A percentile compares a stretch with the other conserved stretches of the same genome.
These are phyloP conservation scores for Glaucomys volans DNA, from an alignment of 2,113 vertebrate genomes.

Conservation along the genomic window DNA sequence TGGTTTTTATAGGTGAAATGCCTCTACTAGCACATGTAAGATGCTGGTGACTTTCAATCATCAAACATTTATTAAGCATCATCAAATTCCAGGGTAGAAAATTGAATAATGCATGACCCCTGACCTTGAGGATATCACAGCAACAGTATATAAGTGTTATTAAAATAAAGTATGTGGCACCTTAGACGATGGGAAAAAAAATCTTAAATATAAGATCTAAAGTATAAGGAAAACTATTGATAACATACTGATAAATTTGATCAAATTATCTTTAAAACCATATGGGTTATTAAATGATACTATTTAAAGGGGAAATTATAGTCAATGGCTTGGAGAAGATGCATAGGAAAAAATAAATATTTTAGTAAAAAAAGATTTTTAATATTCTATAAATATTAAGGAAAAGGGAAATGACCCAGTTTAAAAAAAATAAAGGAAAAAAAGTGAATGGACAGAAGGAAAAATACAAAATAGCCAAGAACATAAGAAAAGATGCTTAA, in stretches of 20 bases:
- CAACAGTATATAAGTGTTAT: background rate
- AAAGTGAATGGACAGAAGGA: background rate
- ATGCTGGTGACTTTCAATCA: background rate
- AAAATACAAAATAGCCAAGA: background rate
- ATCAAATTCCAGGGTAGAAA: background rate
- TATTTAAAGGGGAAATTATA: background rate
- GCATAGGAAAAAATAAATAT: background rate
- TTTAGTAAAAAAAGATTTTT: background rate
- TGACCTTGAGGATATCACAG: background rate
- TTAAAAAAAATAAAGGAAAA: background rate
- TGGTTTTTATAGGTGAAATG: background rate
- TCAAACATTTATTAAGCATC: background rate
- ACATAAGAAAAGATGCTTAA: background rate
- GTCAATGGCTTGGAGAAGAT: background rate
- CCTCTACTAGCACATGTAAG: background rate
- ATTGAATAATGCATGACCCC: background rate
- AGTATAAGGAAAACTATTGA: background rate
- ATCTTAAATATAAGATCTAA: background rate
- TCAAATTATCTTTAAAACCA: background rate
- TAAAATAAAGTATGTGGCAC: background rate
- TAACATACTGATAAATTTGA: background rate
- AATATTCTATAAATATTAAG: background rate
- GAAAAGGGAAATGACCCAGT: background rate
- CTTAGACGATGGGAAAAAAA: background rate
- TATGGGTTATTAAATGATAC: background rate